Percentiles rank a stretch among this genome's conserved stretches.
Conservation (phyloP, 2,888 invertebrate genomes). For the Ptilodon capucinus region DNA sequence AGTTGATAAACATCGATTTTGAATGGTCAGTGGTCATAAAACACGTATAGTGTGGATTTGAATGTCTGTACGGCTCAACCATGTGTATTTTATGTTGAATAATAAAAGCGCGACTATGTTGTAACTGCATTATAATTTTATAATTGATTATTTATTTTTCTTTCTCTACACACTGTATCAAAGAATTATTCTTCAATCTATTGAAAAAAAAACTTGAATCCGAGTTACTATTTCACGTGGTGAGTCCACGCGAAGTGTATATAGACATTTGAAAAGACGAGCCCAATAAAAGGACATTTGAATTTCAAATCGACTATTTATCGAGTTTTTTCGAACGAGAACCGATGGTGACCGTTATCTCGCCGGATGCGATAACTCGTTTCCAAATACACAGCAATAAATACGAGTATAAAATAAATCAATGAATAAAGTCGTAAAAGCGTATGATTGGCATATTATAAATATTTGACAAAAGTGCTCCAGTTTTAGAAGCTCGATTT, state of each 20-base stretch:
- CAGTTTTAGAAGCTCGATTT: constrained; percentile 34
- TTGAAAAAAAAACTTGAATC: too few relatives aligned
- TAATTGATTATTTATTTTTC: too few relatives aligned
- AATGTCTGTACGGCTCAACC: constrained; percentile 7
- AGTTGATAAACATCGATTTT: constrained; percentile 40
- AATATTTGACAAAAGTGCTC: constrained; percentile 54
- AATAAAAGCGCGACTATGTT: too few relatives aligned
- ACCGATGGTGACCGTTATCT: constrained; percentile 16
- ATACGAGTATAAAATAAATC: constrained; percentile 41
- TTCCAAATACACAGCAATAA: constrained; percentile 37
- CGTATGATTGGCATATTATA: constrained; percentile 51
- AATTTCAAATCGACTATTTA: too few relatives aligned
- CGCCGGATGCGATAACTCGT: constrained; percentile 41
- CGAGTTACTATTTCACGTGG: too few relatives aligned
- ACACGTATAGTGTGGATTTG: constrained; percentile 28
- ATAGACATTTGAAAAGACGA: too few relatives aligned
- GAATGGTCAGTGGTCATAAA: constrained; percentile 46
- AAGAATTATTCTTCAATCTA: too few relatives aligned
- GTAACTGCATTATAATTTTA: too few relatives aligned
- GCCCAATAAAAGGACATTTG: background rate
- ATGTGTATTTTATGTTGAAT: background rate
- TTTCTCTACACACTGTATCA: too few relatives aligned
- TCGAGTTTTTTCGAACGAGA: constrained; percentile 10
- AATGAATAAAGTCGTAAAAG: constrained; percentile 50
- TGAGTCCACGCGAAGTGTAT: too few relatives aligned